A percentile compares a stretch with the other conserved stretches of the same genome.
Evolutionary conservation across 2,888 invertebrate genomes (phyloP).

Genomic region (Drosophila planitibia): DNA sequence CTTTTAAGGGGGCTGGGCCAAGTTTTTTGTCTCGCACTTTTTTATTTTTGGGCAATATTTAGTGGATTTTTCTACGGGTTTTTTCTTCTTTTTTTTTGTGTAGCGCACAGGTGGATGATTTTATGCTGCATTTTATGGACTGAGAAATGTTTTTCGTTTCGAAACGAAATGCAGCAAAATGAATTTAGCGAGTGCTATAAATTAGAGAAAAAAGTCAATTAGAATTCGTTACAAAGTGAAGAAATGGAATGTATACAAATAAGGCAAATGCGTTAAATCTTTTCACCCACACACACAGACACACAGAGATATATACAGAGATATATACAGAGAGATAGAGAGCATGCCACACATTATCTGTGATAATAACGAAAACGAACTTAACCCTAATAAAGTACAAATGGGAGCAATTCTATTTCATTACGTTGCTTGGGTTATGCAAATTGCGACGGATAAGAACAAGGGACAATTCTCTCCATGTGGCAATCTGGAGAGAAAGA

Average conservation of each 20-base stretch:
- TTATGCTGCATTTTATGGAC: slow-evolving; percentile 71
- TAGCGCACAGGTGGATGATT: slow-evolving; percentile 70
- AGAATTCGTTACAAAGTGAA: slow-evolving; percentile 54
- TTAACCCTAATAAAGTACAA: slow-evolving; percentile 77
- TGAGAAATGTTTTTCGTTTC: slow-evolving; percentile 61
- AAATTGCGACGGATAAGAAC: slow-evolving; percentile 24
- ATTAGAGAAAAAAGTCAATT: slow-evolving; percentile 64
- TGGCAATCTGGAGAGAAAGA: slow-evolving; percentile 13
- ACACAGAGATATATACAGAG: background rate
- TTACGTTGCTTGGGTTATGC: slow-evolving; percentile 49
- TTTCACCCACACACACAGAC: background rate
- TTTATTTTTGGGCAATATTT: slow-evolving; percentile 37
- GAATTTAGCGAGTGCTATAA: slow-evolving; percentile 47
- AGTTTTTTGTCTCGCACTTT: slow-evolving; percentile 18
- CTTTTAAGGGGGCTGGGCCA: slow-evolving; percentile 10
- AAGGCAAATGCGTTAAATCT: slow-evolving; percentile 7
- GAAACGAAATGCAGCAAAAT: slow-evolving; percentile 58
- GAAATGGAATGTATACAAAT: slow-evolving; percentile 7
- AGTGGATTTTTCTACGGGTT: slow-evolving; percentile 7
- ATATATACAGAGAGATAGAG: slow-evolving; percentile 1
- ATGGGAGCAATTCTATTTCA: slow-evolving; percentile 79
- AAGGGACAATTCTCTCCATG: slow-evolving; percentile 39
- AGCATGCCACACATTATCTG: slow-evolving; percentile 63
- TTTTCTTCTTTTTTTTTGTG: background rate
- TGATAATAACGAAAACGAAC: slow-evolving; percentile 56